Conservation (phyloP, 2,888 invertebrate species). For the Macropis europaea region DNA sequence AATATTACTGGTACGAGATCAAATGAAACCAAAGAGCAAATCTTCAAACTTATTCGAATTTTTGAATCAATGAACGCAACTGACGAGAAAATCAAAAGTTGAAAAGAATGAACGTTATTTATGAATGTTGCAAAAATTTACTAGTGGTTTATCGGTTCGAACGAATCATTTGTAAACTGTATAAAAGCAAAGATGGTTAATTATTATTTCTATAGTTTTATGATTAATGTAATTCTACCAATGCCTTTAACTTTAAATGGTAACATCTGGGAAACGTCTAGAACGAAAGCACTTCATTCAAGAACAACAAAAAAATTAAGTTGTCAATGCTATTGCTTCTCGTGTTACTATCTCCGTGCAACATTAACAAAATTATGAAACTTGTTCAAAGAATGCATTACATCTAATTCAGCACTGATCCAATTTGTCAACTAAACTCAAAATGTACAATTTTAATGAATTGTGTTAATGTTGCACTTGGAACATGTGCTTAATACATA, state of each 20-base stretch:
- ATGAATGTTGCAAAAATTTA: background rate
- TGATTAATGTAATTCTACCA: background rate
- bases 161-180: conserved; percentile 1
- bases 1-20: conserved; percentile 41
- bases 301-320: conserved; percentile 2
- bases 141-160: background rate
- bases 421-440: background rate
- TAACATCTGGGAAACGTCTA: conserved; percentile 18
- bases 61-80: background rate
- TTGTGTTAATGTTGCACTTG: conserved; percentile 22
- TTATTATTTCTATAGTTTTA: background rate
- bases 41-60: background rate
- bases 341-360: conserved; percentile 25
- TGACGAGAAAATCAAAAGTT: conserved; percentile 3
- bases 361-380: conserved; percentile 17
- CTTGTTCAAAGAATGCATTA: background rate
- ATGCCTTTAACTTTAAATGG: conserved; percentile 25
- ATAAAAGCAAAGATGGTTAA: background rate
- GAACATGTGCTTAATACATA: background rate
- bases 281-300: conserved; percentile 27
- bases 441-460: background rate
- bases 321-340: conserved; percentile 60
- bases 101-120: background rate
- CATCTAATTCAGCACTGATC: background rate
- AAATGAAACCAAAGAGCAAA: background rate